Conservation (phyloP, 1,140 invertebrate genomes). For the Drosophila fuyamai region DNA sequence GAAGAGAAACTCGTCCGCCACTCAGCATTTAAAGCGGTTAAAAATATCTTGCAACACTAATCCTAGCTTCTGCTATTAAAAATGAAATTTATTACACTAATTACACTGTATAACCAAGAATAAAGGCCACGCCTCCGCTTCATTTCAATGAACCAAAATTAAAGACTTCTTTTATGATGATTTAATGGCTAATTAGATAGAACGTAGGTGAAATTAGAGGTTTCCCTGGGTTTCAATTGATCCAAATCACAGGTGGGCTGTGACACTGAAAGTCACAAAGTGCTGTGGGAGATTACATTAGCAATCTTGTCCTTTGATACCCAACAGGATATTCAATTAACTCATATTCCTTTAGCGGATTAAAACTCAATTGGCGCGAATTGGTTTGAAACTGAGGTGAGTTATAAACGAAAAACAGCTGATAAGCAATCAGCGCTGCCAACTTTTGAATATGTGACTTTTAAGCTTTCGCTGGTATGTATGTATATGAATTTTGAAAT, state of each 20-base stretch:
- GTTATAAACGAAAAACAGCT: neutral
- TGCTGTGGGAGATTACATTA: constrained; percentile 85
- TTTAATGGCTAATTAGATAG: too few relatives aligned
- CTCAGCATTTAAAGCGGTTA: constrained; percentile 44
- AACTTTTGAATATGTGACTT: too few relatives aligned
- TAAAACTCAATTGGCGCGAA: constrained; percentile 72
- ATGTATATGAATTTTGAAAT: too few relatives aligned
- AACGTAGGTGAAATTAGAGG: too few relatives aligned
- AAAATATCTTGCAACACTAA: neutral
- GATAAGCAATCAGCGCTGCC: neutral
- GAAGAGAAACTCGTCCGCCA: neutral
- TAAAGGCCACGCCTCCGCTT: constrained; percentile 43
- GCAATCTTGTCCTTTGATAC: neutral
- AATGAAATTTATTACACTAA: constrained; percentile 27
- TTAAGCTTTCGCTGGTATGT: too few relatives aligned
- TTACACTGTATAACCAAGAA: constrained; percentile 29
- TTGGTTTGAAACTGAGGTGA: constrained; percentile 37
- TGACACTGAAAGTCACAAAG: constrained; percentile 95
- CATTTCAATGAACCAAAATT: neutral
- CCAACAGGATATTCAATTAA: constrained; percentile 91
- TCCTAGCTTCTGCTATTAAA: constrained; percentile 10
- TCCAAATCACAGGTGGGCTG: constrained; percentile 86
- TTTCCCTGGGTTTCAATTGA: too few relatives aligned
- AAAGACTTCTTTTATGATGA: neutral
- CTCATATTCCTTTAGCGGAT: constrained; percentile 85